Evolutionary conservation across 2,797 vertebrate species (phyloP), one percentile per base, ranked within the genome.

Genomic region (Hydrocynus forskahlii): DNA sequence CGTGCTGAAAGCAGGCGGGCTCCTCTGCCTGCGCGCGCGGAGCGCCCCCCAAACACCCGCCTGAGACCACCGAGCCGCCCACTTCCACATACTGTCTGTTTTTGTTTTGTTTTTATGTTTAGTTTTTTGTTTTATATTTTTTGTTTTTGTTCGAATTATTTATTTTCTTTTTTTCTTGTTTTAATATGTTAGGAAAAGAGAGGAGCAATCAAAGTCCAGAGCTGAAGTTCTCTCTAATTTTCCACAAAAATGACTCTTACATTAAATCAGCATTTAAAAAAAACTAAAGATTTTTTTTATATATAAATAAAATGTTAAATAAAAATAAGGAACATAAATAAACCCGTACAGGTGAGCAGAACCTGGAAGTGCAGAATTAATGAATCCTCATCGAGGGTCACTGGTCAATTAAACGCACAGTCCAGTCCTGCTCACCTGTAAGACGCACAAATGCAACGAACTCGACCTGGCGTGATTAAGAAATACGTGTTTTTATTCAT

Each of bases 321-420:
- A n/a, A n/a, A n/a, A n/a, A n/a, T n/a, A n/a, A n/a, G n/a, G n/a
- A n/a, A 2, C 1, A 52, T 52, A 52, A 14, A 52, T 52, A 14
- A 52, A 52, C 2, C 50, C 17, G 50, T 2, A 52, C 50, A 16
- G 13, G 13, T 16, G 6, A 52, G 17, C 5, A 52, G 5, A 52
- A 48, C 13, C 7, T 52, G 13, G 5, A 52, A 16, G 14, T 64
- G 17, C 14, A 3, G 7, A 7, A 52, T 50, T 9, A 50, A 50
- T 50, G 97, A 96, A 93, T n/a, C 89, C 92, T 93, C 93, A 94
- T 93, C 89, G 91, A 94, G 88, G 93, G 91, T 91, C 92, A 88
- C 86, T 91, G 93, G 89, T 94, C 80, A 83, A 76, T 80, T 78
- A 74, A 80, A 93, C 82, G 92, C 91, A 93, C 81, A 81, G 81